Evolutionary conservation across 2,888 invertebrate species (phyloP), one percentile per base, ranked within the genome.

Genomic region (Philereme vetulata): DNA sequence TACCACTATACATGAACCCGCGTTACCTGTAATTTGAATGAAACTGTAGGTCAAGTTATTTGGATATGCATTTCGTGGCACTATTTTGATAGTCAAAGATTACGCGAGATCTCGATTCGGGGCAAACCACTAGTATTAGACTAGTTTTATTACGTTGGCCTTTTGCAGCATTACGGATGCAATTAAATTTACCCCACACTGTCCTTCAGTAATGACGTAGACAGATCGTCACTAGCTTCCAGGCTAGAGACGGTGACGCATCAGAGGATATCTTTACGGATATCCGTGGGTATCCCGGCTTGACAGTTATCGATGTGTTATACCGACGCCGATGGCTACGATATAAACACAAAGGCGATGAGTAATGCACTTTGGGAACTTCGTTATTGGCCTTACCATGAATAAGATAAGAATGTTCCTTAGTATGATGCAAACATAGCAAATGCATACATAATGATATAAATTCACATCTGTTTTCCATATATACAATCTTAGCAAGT

Each of bases 221-320:
- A 10, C 9, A 48, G 3, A 55, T 42, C 47, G 10, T 21, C 47
- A 45, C 38, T 48, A 34, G 35, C 55, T 59, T 48, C 34, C 34
- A 52, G 42, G 21, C 54, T 55, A 50, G 74, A 69, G 73, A 70
- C 77, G 76, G 79, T 87, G 90, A 89, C 85, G 86, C 86, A 88
- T 84, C 81, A 77, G 69, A 83, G 86, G 85, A 87, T 81, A 78
- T 86, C 85, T 85, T 62, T 81, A 68, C 83, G 85, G 85, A 86
- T 77, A 76, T 86, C 84, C 84, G 83, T 72, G 72, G 78, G 73
- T 78, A 75, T 80, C 78, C 74, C 75, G 72, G 70, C 76, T 71
- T 78, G 86, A 86, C 85, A 81, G 85, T 84, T 86, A 89, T 88
- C 80, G 85, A 88, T 85, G 82, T 83, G 78, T 77, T 81, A 77